Base-by-base conservation (phyloP, 2,797 vertebrate genomes). In the Adrianichthys oophorus region DNA sequence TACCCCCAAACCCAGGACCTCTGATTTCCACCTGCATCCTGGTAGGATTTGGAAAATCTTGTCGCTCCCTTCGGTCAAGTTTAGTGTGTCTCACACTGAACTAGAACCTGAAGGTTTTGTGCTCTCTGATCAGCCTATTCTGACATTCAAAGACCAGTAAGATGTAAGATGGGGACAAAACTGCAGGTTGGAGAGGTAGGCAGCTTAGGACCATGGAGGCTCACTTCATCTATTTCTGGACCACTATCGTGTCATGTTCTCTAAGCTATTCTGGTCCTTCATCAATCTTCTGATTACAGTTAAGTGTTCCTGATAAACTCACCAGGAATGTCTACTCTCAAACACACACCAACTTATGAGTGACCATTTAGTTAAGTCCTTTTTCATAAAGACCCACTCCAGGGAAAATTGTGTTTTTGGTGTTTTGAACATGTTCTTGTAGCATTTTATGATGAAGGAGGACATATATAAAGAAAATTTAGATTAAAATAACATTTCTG, bases 201-300 rank as follows among this genome's bases (percentile, higher is more conserved):
- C 50, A 67, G 58, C 55, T 2, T 16, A 59, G 51, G 52, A 53
- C 65, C 45, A 32, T 4, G 59, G 52, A 72, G 70, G 48, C 58
- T 74, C 68, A 76, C 82, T 56, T 44, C 21, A 63, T 86, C 87
- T 92, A 92, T 92, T 92, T 90, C 72, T 72, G 72, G 87, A 62
- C 56, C 76, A 65, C 88, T 90, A 91, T 92, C 89, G 87, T 82
- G 73, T 83, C 84, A 80, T 73, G 77, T 79, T 74, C 72, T 72
- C 62, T 29, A 47, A 79, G 84, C 84, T 91, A 90, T 91, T 92
- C 85, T 84, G 61, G 87, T 81, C 83, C 83, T 82, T 76, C 79
- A 79, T 88, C 84, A 89, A 85, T 83, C 83, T 68, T 72, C 85
- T 90, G 90, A 92, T 92, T 87, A 85, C 48, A 74, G 68, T 68